Conservation (phyloP, 2,113 vertebrate species). For the Cichladusa arquata region DNA sequence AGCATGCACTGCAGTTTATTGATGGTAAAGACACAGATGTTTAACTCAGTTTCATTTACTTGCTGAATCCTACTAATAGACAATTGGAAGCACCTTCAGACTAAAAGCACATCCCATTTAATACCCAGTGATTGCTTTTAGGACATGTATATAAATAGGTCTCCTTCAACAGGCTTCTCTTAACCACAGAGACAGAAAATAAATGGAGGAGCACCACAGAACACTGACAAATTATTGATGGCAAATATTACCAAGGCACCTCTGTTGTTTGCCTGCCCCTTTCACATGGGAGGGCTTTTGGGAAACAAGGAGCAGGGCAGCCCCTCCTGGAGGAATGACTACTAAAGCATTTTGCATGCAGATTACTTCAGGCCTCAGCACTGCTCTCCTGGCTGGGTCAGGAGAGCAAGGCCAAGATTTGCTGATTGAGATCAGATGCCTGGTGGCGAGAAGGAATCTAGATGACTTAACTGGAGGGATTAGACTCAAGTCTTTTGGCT, state of each 20-base stretch:
- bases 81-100: background rate
- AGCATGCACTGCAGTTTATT: background rate
- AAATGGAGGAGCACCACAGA: background rate
- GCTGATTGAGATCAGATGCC: conserved; percentile 63
- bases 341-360: background rate
- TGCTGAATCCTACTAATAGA: background rate
- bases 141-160: background rate
- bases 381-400: background rate
- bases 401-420: conserved; percentile 38
- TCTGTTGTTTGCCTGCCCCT: background rate
- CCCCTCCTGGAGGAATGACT: conserved; percentile 13
- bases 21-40: background rate
- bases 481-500: conserved; percentile 42
- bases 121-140: background rate
- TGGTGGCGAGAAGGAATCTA: conserved; percentile 54
- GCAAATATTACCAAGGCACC: background rate
- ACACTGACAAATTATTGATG: background rate
- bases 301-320: background rate
- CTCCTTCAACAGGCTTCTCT: background rate
- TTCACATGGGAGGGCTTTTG: background rate
- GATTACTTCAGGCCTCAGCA: conserved; percentile 42
- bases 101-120: background rate
- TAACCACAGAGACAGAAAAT: background rate
- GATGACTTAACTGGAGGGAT: conserved; percentile 62
- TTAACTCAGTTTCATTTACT: background rate